These are phyloP conservation scores for Philantomba maxwellii DNA, from an alignment of 2,113 vertebrate species.

Conservation along the genomic window DNA sequence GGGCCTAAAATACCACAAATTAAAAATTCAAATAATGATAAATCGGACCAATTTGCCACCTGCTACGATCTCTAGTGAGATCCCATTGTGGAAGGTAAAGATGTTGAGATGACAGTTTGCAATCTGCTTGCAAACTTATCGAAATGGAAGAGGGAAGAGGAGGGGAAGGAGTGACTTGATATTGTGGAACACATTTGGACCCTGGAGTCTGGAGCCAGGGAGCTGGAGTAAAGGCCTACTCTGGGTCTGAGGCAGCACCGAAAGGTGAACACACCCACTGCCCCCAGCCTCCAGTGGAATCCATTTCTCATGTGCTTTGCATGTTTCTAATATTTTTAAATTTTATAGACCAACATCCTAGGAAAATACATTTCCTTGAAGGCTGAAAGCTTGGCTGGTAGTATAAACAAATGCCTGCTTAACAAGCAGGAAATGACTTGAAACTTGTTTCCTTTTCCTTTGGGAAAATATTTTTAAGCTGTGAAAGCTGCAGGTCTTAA, in stretches of 20 bases:
- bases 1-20: slow-evolving; percentile 61
- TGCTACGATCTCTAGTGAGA: slow-evolving; percentile 42
- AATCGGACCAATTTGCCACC: slow-evolving; percentile 64
- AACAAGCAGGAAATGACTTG: slow-evolving; percentile 2
- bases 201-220: not conserved
- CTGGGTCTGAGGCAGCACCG: not conserved
- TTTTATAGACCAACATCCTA: not conserved
- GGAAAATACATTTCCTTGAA: slow-evolving; percentile 38
- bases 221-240: not conserved
- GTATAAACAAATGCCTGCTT: slow-evolving; percentile 50
- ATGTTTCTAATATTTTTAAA: slow-evolving; percentile 23
- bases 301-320: not conserved
- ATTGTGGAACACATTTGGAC: not conserved
- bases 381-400: slow-evolving; percentile 10
- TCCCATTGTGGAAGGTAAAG: slow-evolving; percentile 48
- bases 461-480: slow-evolving; percentile 42
- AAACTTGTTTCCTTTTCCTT: slow-evolving; percentile 3
- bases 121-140: slow-evolving; percentile 56
- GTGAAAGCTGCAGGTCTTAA: not conserved
- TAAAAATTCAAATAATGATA: slow-evolving; percentile 69
- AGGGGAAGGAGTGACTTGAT: not conserved
- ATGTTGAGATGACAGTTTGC: slow-evolving; percentile 38
- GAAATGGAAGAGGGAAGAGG: not conserved
- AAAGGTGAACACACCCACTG: not conserved
- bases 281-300: not conserved